phyloP scores from a whole-genome alignment of 2,797 vertebrate genomes.

The Setipinna tenuifilis region DNA sequence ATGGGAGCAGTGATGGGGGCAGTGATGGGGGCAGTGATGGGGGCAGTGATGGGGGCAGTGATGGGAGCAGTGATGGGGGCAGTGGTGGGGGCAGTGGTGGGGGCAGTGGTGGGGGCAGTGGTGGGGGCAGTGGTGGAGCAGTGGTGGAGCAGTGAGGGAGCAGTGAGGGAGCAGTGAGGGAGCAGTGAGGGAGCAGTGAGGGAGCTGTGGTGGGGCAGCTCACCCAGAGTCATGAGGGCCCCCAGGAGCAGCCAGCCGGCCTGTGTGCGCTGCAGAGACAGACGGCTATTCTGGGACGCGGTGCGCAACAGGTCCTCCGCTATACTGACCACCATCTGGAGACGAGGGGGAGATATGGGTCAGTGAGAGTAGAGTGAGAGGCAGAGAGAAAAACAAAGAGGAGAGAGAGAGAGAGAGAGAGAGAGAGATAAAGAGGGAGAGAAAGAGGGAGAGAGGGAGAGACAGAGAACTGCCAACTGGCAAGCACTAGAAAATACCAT shows the following conservation, averaged over 20 bases:
- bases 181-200: no score
- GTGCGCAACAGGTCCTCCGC: slow-evolving; percentile 96
- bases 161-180: no score
- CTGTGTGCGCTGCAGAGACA: slow-evolving; percentile 95
- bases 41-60: no score
- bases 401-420: slow-evolving; percentile 20
- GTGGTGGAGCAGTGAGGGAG: no score
- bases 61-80: no score
- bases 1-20: no score
- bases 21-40: no score
- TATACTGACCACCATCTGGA: slow-evolving; percentile 96
- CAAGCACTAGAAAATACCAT: no score
- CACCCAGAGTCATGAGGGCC: slow-evolving; percentile 97
- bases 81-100: no score
- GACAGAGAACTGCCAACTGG: no score
- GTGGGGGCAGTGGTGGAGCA: no score
- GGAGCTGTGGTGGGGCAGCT: slow-evolving; percentile 49
- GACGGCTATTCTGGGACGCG: slow-evolving; percentile 94
- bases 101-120: no score
- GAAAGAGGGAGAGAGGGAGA: slow-evolving; percentile 18
- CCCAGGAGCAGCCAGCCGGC: slow-evolving; percentile 97
- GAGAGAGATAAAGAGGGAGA: slow-evolving; percentile 15
- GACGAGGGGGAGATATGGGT: slow-evolving; percentile 17
- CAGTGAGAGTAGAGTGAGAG: neutral
- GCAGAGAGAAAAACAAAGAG: slow-evolving; percentile 10